Percentiles rank a stretch among this genome's conserved stretches.
Conservation (phyloP, 2,113 vertebrate species). For the Fregata magnificens region DNA sequence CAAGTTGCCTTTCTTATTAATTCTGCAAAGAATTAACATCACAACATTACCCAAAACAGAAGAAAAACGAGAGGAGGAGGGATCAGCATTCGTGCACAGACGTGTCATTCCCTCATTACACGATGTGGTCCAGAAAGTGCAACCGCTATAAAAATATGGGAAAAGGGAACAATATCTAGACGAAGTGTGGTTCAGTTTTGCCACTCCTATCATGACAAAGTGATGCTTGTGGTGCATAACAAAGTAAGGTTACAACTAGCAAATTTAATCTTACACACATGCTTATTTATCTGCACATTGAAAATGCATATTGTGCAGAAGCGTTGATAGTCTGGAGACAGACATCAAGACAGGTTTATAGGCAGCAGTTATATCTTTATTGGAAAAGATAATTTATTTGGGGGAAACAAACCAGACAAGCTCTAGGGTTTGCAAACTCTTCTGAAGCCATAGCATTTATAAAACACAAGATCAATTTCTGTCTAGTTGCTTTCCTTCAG, state of each 20-base stretch:
- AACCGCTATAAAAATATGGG: background rate
- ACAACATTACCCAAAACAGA: background rate
- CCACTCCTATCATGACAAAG: background rate
- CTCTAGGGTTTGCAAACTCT: background rate
- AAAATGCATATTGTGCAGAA: background rate
- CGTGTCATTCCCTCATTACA: background rate
- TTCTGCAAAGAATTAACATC: background rate
- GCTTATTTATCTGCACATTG: background rate
- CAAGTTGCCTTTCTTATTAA: background rate
- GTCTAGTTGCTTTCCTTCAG: background rate
- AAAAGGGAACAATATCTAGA: background rate
- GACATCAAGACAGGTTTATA: conserved; percentile 53
- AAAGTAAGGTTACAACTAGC: background rate
- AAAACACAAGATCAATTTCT: conserved; percentile 34
- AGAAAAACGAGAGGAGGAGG: background rate
- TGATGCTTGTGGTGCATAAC: background rate
- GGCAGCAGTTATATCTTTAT: conserved; percentile 51
- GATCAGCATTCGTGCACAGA: background rate
- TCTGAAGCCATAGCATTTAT: background rate
- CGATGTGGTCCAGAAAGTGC: background rate
- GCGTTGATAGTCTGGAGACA: conserved; percentile 46
- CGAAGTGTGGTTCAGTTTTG: accelerated
- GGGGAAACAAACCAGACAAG: conserved; percentile 12
- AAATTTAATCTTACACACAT: background rate
- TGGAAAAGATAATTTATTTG: conserved; percentile 39